These are phyloP conservation scores for Hestina assimilis DNA, from an alignment of 1,140 invertebrate species.

Conservation along the genomic window DNA sequence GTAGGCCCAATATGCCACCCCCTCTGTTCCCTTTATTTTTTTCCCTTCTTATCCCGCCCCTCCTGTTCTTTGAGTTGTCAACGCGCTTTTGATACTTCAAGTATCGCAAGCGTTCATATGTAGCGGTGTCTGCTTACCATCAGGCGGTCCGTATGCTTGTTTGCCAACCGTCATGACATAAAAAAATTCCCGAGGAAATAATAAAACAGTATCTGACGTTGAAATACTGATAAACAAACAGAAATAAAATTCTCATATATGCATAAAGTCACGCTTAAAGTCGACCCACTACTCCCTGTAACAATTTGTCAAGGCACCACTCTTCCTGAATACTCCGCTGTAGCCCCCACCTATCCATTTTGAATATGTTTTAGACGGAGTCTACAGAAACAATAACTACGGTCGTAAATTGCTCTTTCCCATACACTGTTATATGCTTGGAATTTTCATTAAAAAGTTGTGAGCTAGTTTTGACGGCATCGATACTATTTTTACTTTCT, in stretches of 20 bases:
- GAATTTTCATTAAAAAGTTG: not conserved
- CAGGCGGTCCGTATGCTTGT: no score
- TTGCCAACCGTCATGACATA: no score
- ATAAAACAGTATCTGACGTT: not conserved
- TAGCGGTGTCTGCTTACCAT: no score
- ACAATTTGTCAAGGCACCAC: constrained; percentile 15
- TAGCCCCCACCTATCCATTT: not conserved
- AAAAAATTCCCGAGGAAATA: not conserved
- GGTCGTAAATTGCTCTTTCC: constrained; percentile 10
- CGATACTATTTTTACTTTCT: no score
- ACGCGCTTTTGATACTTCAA: no score
- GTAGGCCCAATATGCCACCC: no score
- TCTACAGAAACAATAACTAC: constrained; percentile 13
- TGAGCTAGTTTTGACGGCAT: not conserved
- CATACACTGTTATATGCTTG: not conserved
- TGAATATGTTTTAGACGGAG: constrained; percentile 6
- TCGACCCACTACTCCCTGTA: not conserved
- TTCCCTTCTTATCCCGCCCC: no score
- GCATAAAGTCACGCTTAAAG: not conserved
- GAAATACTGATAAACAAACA: not conserved
- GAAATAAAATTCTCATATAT: not conserved
- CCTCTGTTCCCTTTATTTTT: no score
- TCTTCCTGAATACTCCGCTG: constrained; percentile 4
- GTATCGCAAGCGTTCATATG: no score
- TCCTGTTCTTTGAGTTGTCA: no score